A percentile compares a stretch with the other conserved stretches of the same genome.
phyloP scores from a whole-genome alignment of 2,888 invertebrate genomes.

The Ophion obscuratus region DNA sequence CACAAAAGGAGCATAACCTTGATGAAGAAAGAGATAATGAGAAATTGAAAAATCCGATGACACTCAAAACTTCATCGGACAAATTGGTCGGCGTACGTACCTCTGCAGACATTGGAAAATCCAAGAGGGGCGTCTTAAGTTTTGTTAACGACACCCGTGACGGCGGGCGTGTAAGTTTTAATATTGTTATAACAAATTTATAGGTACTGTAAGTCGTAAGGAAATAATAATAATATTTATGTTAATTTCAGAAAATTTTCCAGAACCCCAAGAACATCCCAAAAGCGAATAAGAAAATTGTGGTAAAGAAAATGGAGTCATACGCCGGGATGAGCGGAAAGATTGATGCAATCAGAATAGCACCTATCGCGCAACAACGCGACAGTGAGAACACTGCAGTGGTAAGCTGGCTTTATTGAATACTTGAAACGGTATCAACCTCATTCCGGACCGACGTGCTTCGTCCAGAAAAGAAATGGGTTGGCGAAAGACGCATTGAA shows the following conservation, averaged over 20 bases:
- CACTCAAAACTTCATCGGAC: constrained; percentile 23
- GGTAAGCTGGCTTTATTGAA: constrained; percentile 35
- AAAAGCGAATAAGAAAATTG: constrained; percentile 22
- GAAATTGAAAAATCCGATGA: constrained; percentile 19
- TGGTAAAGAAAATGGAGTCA: constrained; percentile 20
- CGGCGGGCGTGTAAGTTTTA: constrained; percentile 15
- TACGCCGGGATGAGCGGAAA: constrained; percentile 15
- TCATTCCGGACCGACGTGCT: constrained; percentile 34
- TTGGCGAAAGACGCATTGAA: constrained; percentile 42
- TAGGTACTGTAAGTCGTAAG: constrained; percentile 32
- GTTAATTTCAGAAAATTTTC: constrained; percentile 29
- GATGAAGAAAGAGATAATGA: constrained; percentile 21
- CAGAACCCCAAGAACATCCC: constrained; percentile 31
- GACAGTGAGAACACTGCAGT: constrained; percentile 14
- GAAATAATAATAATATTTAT: constrained; percentile 33
- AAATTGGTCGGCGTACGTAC: constrained; percentile 31
- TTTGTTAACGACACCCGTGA: constrained; percentile 10
- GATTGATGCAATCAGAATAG: constrained; percentile 4
- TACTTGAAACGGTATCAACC: constrained; percentile 36
- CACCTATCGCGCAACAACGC: constrained; percentile 22
- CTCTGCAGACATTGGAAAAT: constrained; percentile 28
- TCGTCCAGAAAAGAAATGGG: constrained; percentile 30
- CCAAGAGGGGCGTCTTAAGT: constrained; percentile 18
- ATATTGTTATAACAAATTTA: constrained; percentile 25
- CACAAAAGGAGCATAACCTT: constrained; percentile 11